Evolutionary conservation across 1,140 invertebrate genomes (phyloP), one percentile per base, ranked within the genome.

Genomic region (Pseudomyrmex dendroicus): DNA sequence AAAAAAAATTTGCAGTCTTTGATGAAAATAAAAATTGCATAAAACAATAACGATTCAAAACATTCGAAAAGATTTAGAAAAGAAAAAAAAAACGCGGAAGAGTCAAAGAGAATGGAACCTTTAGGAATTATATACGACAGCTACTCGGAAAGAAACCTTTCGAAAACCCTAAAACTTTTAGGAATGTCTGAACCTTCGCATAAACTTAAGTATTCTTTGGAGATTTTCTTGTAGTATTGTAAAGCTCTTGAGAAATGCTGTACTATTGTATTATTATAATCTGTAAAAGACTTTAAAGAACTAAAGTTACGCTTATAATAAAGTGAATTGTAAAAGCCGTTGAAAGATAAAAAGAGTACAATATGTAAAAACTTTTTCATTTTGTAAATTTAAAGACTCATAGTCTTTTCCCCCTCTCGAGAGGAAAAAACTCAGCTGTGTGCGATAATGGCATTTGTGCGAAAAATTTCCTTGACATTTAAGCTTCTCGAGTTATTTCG

Each of bases 391-490:
- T 35, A 35, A 35, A 35, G 35, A 35, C 35, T 35, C 25, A 25
- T 25, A 25, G 2, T 25, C 25, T 25, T 25, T 25, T 25, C 0
- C 0, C 0, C 25, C 0, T 25, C 25, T 25, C 13, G 44, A 73
- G 44, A n/a, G 0, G 15, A 72, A 44, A 73, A 73, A 57, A 44
- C 2, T n/a, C 44, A 20, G 35, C 13, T 57, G 13, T 62, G 12
- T 52, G 7, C n/a, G 17, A 35, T 20, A 12, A 35, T 0, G n/a
- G 10, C 25, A 57, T 44, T 73, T 57, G 54, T 12, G n/a, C n/a
- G 35, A 2, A 48, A 15, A 9, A 54, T 72, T 72, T 73, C 12
- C 52, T 73, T 17, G 8, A 73, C 22, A 5, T 62, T n/a, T 56
- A 20, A 73, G n/a, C 8, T 56, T 54, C 57, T 17, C 52, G 9